Percentiles rank a stretch among this genome's conserved stretches.
These are phyloP conservation scores for Rattus norvegicus DNA, from an alignment of 2,113 vertebrate genomes.

Conservation along the genomic window DNA sequence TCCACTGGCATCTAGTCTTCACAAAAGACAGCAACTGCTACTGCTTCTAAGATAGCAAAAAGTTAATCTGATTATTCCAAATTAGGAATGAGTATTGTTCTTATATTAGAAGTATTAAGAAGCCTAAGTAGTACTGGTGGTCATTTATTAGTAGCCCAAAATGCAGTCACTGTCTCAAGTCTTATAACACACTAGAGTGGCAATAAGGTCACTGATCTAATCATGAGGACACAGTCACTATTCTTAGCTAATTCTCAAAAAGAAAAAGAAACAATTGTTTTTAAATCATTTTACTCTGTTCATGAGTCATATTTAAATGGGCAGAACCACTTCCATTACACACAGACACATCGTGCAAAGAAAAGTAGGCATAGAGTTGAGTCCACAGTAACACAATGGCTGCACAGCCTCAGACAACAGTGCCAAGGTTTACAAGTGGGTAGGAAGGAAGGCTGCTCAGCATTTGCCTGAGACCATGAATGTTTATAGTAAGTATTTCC, in stretches of 20 bases:
- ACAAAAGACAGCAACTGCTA: neutral
- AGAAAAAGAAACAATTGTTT: slow-evolving; percentile 47
- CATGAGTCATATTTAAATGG: slow-evolving; percentile 80
- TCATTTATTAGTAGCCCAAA: slow-evolving; percentile 12
- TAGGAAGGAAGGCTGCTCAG: neutral
- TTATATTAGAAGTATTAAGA: neutral
- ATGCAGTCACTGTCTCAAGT: neutral
- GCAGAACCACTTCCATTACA: slow-evolving; percentile 76
- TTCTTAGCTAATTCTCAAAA: slow-evolving; percentile 26
- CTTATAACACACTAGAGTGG: neutral
- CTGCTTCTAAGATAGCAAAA: neutral
- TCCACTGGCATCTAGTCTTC: neutral
- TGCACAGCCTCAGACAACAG: neutral
- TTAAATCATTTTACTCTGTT: slow-evolving; percentile 81
- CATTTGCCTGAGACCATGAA: neutral
- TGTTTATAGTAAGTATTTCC: neutral
- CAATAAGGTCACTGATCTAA: neutral
- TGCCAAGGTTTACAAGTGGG: slow-evolving; percentile 15
- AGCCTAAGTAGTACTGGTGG: neutral
- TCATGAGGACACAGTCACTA: neutral
- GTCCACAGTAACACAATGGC: slow-evolving; percentile 63
- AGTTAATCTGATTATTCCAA: neutral
- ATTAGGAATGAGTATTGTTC: neutral
- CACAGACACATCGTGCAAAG: slow-evolving; percentile 79
- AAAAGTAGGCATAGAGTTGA: slow-evolving; percentile 51